These are phyloP conservation scores for Cotesia typhae DNA, from an alignment of 1,140 invertebrate genomes.

Conservation along the genomic window DNA sequence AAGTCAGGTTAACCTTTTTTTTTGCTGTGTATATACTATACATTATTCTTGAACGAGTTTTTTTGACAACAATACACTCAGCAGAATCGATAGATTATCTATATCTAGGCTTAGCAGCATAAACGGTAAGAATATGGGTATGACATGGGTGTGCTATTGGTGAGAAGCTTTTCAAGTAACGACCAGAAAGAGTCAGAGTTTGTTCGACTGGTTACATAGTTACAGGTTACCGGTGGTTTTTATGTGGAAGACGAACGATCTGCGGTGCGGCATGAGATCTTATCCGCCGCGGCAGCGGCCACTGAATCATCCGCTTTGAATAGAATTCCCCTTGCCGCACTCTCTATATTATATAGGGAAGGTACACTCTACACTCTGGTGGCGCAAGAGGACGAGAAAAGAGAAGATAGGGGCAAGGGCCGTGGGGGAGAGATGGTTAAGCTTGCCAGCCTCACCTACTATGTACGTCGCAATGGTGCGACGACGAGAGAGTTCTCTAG, in stretches of 20 bases:
- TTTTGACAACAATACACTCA: too few species aligned
- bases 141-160: neutral
- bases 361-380: slow-evolving; percentile 44
- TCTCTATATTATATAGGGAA: slow-evolving; percentile 60
- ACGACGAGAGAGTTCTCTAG: slow-evolving; percentile 1
- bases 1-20: too few species aligned
- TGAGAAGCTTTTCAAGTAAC: slow-evolving; percentile 19
- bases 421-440: slow-evolving; percentile 22
- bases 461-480: slow-evolving; percentile 14
- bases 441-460: slow-evolving; percentile 3
- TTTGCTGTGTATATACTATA: too few species aligned
- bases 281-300: slow-evolving; percentile 60
- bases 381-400: slow-evolving; percentile 21
- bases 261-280: slow-evolving; percentile 58
- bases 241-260: slow-evolving; percentile 59
- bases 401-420: neutral
- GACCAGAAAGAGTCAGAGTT: slow-evolving; percentile 14
- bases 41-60: too few species aligned
- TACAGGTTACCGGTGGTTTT: slow-evolving; percentile 50
- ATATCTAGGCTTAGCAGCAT: neutral
- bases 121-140: neutral
- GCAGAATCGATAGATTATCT: neutral
- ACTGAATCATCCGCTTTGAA: slow-evolving; percentile 66
- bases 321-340: slow-evolving; percentile 52
- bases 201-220: slow-evolving; percentile 44